Evolutionary conservation across 2,888 invertebrate genomes (phyloP).

Genomic region (Orthosia cruda): DNA sequence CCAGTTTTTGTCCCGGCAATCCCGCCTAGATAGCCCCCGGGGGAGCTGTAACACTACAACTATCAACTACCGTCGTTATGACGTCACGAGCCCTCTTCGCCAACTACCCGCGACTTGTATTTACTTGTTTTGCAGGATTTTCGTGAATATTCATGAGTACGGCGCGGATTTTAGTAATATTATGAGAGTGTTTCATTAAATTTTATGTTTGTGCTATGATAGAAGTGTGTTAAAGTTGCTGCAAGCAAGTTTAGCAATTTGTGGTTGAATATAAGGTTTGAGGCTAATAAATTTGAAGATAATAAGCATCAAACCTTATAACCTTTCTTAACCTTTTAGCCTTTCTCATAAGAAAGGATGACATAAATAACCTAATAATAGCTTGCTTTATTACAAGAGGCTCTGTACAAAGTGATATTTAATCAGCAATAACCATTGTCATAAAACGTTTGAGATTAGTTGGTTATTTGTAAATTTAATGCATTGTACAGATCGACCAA

Average conservation of each 20-base stretch:
- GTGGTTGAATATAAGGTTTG: not conserved
- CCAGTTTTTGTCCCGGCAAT: conserved; percentile 61
- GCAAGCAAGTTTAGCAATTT: not conserved
- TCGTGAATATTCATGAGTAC: conserved; percentile 53
- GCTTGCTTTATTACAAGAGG: no score
- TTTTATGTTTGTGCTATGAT: conserved; percentile 32
- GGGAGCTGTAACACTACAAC: conserved; percentile 66
- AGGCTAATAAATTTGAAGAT: not conserved
- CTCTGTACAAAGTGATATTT: no score
- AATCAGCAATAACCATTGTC: no score
- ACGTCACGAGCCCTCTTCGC: conserved; percentile 60
- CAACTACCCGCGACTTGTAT: conserved; percentile 50
- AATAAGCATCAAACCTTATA: no score
- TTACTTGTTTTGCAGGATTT: conserved; percentile 56
- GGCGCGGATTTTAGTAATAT: conserved; percentile 28
- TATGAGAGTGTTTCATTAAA: conserved; percentile 36
- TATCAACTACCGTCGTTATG: conserved; percentile 70
- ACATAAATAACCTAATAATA: no score
- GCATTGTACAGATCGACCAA: no score
- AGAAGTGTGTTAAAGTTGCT: conserved; percentile 30
- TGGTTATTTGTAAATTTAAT: no score
- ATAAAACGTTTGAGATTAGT: no score
- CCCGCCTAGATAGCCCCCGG: conserved; percentile 58
- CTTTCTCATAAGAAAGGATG: no score
- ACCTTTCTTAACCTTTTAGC: no score